A percentile compares a stretch with the other conserved stretches of the same genome.
Conservation (phyloP, 2,797 vertebrate genomes). For the Garrulus glandarius region DNA sequence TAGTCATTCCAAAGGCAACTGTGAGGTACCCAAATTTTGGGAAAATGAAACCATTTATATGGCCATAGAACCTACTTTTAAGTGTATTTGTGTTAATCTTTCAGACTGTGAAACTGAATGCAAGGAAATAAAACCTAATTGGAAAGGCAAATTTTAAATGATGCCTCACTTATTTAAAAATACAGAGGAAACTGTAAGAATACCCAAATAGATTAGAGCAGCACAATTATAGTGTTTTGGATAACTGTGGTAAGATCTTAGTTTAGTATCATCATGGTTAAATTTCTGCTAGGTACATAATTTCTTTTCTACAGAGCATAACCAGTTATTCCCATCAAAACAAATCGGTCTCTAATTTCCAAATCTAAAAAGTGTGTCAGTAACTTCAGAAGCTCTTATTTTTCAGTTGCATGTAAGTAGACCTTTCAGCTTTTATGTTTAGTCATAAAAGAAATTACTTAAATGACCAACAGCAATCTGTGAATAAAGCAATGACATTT, state of each 20-base stretch:
- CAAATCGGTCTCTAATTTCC: neutral
- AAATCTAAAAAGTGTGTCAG: neutral
- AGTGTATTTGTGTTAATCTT: neutral
- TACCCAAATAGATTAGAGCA: neutral
- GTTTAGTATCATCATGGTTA: neutral
- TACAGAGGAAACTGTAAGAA: neutral
- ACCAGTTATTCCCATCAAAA: neutral
- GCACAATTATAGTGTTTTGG: neutral
- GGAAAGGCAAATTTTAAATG: neutral
- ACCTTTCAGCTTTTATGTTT: neutral
- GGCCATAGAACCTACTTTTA: neutral
- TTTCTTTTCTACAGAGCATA: neutral
- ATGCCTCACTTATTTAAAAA: neutral
- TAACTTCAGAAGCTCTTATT: neutral
- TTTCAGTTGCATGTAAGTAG: neutral
- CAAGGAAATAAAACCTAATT: neutral
- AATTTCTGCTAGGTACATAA: neutral
- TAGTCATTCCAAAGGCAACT: slow-evolving; percentile 23
- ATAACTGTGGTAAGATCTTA: neutral
- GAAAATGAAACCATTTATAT: slow-evolving; percentile 17
- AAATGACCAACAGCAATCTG: neutral
- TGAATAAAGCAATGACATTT: neutral
- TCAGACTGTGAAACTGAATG: neutral
- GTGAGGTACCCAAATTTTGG: neutral
- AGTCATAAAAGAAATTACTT: neutral